Base-by-base conservation (phyloP, 2,888 invertebrate genomes). In the Drosophila algonquin region DNA sequence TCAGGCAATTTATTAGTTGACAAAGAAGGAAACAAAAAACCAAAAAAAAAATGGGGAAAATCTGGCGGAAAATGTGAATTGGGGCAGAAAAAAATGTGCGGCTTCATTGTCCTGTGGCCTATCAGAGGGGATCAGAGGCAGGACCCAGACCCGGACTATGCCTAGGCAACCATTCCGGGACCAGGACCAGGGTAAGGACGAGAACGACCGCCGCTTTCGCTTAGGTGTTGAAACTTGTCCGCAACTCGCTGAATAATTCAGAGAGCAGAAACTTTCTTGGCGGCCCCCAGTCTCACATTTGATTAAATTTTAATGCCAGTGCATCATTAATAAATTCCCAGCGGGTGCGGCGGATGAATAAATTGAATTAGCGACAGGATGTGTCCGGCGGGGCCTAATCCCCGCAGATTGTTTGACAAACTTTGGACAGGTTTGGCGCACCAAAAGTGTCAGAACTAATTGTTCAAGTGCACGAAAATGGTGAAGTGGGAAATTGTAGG, bases 271-370 rank as follows among this genome's bases (percentile, higher is more conserved):
- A 74, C 67, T 46, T 48, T 50, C 27, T 58, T 47, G 40, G 18
- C 50, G 53, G 47, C 51, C 47, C 45, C 50, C 45, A 47, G 16
- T 75, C 71, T 80, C 85, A 84, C 88, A 89, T 89, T 90, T 90
- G 89, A 91, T 91, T 87, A 90, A 91, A 90, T 91, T 91, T 90
- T 91, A 90, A 90, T 90, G 85, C 83, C 68, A 62, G 68, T 70
- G 77, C 89, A 80, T 88, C 89, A 90, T 90, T 90, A 91, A 90
- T 90, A 90, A 91, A 86, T 88, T 77, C 88, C 86, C 74, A 70
- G 68, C 48, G 65, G 64, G 21, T 35, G n/a, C 21, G 54, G 21
- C 40, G 40, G 54, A 3, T 77, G 79, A 77, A 75, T 81, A 75
- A 85, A 87, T 83, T 86, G 77, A 75, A 75, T 83, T 77, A 74